Conservation (phyloP, 2,888 invertebrate genomes). For the Cordilura impudica region DNA sequence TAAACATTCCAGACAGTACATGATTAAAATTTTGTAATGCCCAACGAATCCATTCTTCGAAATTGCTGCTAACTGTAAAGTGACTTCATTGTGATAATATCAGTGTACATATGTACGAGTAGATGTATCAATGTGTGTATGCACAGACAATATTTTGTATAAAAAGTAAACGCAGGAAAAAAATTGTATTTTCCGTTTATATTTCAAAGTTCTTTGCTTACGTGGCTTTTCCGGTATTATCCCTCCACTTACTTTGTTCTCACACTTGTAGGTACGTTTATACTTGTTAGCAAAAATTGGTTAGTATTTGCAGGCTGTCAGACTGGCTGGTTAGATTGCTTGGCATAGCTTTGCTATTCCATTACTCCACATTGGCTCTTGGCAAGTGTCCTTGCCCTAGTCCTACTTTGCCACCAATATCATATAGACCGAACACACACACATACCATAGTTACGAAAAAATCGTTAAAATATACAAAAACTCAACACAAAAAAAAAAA, state of each 20-base stretch:
- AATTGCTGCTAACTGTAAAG: too few species aligned
- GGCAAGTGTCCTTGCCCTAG: constrained; percentile 74
- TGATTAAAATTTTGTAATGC: too few species aligned
- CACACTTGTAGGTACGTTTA: neutral
- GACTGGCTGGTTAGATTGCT: constrained; percentile 27
- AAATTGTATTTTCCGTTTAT: constrained; percentile 22
- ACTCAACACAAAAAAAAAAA: neutral
- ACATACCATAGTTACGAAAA: constrained; percentile 8
- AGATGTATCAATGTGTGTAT: neutral
- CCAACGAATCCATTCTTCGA: too few species aligned
- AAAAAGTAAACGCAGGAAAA: constrained; percentile 31
- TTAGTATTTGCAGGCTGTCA: constrained; percentile 4
- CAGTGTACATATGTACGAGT: neutral
- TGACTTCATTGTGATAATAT: neutral
- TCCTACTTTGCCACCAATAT: constrained; percentile 66
- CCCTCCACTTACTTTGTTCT: constrained; percentile 6
- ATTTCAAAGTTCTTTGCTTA: constrained; percentile 42
- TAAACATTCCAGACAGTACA: too few species aligned
- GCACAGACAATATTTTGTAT: constrained; percentile 14
- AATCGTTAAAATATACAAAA: constrained; percentile 13
- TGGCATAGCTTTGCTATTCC: constrained; percentile 41
- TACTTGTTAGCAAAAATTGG: constrained; percentile 14
- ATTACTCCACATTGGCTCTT: constrained; percentile 39
- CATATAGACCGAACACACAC: constrained; percentile 1
- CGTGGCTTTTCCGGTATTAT: constrained; percentile 52